Evolutionary conservation across 2,797 vertebrate genomes (phyloP), one percentile per base, ranked within the genome.

Genomic region (Tapera naevia): DNA sequence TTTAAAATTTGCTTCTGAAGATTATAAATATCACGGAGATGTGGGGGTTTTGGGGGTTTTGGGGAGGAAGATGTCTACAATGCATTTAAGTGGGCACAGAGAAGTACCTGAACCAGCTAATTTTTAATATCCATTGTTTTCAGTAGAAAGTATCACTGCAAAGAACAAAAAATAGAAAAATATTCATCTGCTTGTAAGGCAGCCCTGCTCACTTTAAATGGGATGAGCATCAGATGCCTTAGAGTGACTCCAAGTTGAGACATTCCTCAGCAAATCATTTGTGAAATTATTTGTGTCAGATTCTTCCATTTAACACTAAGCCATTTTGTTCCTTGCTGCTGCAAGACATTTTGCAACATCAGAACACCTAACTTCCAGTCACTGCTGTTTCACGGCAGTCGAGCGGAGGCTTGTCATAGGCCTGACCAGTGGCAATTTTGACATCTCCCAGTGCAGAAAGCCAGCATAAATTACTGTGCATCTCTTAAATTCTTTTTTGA

Each of bases 381-480:
- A n/a, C 73, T 82, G 79, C 10, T 91, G 53, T 88, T 84, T 61
- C 80, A 73, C 78, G 88, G 91, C 74, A 89, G 78, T 76, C 17
- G 5, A 94, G 67, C 74, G 19, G 58, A 94, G 60, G 60, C 80
- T 94, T 87, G 80, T 90, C 88, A 79, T 24, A 54, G 54, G 30
- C 65, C 69, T 72, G 64, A 91, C 82, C 85, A 87, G 57, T 90
- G 93, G 87, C 86, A 88, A 86, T 81, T 94, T 17, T 92, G 73
- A 88, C 53, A 87, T 76, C 33, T 67, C 70, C 41, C 45, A 32
- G 35, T 39, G 45, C 56, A 85, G 80, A 91, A 82, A 87, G 86
- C 18, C 81, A 78, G 27, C 54, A 74, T 80, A 89, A 85, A 85
- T 93, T 80, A 89, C 84, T 78, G 60, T 46, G 79, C 45, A 69